Evolutionary conservation across 2,888 invertebrate species (phyloP), one percentile per base, ranked within the genome.

Genomic region (Pterostichus niger): DNA sequence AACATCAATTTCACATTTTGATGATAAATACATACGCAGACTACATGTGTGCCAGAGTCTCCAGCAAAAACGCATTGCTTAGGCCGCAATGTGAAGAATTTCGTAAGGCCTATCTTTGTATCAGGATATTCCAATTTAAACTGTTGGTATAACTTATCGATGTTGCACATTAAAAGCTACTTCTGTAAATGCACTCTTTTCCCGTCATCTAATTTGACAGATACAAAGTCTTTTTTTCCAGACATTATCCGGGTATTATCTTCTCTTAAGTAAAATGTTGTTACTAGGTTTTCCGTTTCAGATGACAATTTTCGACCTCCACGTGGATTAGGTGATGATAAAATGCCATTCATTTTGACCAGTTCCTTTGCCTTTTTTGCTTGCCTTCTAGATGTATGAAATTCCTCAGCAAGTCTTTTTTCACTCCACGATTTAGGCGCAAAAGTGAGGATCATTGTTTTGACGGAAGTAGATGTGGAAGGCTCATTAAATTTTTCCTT

Each of bases 11-110:
- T 64, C 24, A 83, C 35, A 59, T 83, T 77, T 24, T 85, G 78
- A 54, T 81, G 84, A 64, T 81, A 80, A 52, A 44, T n/a, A 78
- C 76, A 85, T 15, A 84, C 85, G 54, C 84, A 84, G 11, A 85
- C 85, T 4, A 81, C 71, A 68, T 84, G 84, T 10, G 83, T 85
- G n/a, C n/a, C n/a, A n/a, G n/a, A n/a, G n/a, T n/a, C n/a, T n/a
- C 84, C 84, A 35, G 35, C 35, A 6, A 35, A 10, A 73, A 54
- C 11, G 64, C n/a, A n/a, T n/a, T n/a, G n/a, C n/a, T n/a, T n/a
- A n/a, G n/a, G n/a, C n/a, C n/a, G n/a, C n/a, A n/a, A n/a, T n/a
- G n/a, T n/a, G n/a, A n/a, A n/a, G n/a, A n/a, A n/a, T n/a, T n/a
- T n/a, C n/a, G n/a, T n/a, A n/a, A n/a, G n/a, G n/a, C n/a, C n/a